phyloP scores from a whole-genome alignment of 2,888 invertebrate genomes.

The Sarcophaga subvicina region DNA sequence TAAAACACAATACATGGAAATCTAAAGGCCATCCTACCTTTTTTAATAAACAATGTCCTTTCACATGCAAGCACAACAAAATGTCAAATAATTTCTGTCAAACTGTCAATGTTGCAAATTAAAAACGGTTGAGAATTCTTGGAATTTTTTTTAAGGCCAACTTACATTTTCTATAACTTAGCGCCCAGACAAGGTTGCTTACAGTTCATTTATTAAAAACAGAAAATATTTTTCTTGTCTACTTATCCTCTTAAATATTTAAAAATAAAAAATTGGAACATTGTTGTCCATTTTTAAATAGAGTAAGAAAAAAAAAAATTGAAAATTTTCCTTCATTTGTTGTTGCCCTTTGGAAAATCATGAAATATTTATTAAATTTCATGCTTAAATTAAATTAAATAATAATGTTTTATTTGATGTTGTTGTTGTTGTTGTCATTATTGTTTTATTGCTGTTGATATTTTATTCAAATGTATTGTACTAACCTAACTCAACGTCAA shows the following conservation, averaged over 20 bases:
- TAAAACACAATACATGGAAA: too few species aligned
- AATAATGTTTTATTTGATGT: not conserved
- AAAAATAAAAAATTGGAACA: too few species aligned
- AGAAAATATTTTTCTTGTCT: conserved; percentile 4
- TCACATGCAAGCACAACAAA: not conserved
- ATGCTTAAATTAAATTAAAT: not conserved
- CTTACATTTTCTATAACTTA: not conserved
- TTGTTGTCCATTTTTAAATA: not conserved
- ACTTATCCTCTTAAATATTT: not conserved
- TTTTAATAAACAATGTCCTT: not conserved
- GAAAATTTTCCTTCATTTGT: too few species aligned
- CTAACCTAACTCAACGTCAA: conserved; percentile 59
- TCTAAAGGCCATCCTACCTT: too few species aligned
- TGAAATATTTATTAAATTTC: not conserved
- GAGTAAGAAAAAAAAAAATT: too few species aligned
- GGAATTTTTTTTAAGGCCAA: not conserved
- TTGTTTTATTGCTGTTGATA: not conserved
- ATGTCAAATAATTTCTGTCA: not conserved
- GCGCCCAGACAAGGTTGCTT: not conserved
- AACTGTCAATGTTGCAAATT: conserved; percentile 9
- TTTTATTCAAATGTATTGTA: not conserved
- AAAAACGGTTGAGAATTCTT: not conserved
- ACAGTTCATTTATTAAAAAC: not conserved
- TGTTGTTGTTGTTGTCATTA: not conserved
- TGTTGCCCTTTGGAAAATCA: not conserved